phyloP scores from a whole-genome alignment of 2,113 vertebrate genomes.

The Hyperopisus bebe region DNA sequence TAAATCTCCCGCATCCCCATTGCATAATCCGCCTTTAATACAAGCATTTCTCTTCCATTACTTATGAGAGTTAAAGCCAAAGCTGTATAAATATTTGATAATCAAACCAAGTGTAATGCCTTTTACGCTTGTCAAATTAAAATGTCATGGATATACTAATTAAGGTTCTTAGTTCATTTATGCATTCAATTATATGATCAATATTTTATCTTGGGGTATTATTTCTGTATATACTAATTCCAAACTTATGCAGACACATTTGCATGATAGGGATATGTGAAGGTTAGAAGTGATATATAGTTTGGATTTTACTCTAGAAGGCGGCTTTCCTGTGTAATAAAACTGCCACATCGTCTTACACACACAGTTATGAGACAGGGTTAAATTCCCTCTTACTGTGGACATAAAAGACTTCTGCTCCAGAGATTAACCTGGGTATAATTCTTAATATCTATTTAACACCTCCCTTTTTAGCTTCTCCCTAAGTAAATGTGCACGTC shows the following conservation, averaged over 20 bases:
- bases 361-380: not conserved
- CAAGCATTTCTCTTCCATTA: not conserved
- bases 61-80: constrained; percentile 4
- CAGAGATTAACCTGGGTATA: not conserved
- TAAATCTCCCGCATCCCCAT: not conserved
- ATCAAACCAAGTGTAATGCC: constrained; percentile 12
- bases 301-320: not conserved
- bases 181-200: constrained; percentile 5
- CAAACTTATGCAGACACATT: not conserved
- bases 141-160: constrained; percentile 5
- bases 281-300: not conserved
- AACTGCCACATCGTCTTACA: not conserved
- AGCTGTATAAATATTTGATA: constrained; percentile 11
- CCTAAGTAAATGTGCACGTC: constrained; percentile 33
- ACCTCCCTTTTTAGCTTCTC: constrained; percentile 27
- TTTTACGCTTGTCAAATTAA: constrained; percentile 11
- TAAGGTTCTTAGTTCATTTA: not conserved
- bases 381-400: not conserved
- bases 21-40: constrained; percentile 2
- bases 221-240: constrained; percentile 6
- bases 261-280: not conserved
- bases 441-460: constrained; percentile 3
- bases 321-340: not conserved
- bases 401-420: not conserved
- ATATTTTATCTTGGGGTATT: not conserved